Base-by-base conservation (phyloP, 2,888 invertebrate species). In the Lepas anatifera region DNA sequence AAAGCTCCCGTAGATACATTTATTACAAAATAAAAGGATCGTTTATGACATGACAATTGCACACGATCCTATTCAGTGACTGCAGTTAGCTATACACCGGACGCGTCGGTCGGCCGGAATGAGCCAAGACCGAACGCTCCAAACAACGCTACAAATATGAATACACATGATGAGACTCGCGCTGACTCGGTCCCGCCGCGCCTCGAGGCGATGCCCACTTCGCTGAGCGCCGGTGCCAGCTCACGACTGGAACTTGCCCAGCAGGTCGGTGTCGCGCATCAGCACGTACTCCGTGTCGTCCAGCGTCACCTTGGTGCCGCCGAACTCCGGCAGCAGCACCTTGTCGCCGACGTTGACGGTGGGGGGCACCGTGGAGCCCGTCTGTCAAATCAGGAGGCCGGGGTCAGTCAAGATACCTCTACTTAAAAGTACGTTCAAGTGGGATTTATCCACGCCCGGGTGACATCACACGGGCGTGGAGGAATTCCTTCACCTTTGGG, bases 311-410 rank as follows among this genome's bases (percentile, higher is more conserved):
- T 97, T 98, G 74, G 95, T 97, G 76, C 99, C 99, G 72, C 99
- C 99, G 82, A 93, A 99, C 83, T 99, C 99, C 0, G 99, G 99
- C 68, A 99, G 84, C 70, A 99, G 84, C 16, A 99, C 98, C 77
- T 86, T 87, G 80, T 99, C 99, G 70, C 99, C 99, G 73, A 91
- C 89, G 81, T 91, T 87, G 11, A 98, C 89, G 74, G 86, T 84
- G 66, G 90, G 81, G 69, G 95, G 90, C 76, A 93, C 83, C 76
- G 88, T 85, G 7, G 87, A 87, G 71, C 97, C 97, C 79, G 88
- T 87, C 85, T 94, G 79, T 11, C 6, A 3, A 46, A 7, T n/a
- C 3, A 22, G n/a, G 22, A 46, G 3, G 2, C 16, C 37, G 10
- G n/a, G n/a, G n/a, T n/a, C n/a, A n/a, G n/a, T n/a, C n/a, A n/a